Conservation (phyloP, 2,888 invertebrate species). For the Dasysyrphus tricinctus region DNA sequence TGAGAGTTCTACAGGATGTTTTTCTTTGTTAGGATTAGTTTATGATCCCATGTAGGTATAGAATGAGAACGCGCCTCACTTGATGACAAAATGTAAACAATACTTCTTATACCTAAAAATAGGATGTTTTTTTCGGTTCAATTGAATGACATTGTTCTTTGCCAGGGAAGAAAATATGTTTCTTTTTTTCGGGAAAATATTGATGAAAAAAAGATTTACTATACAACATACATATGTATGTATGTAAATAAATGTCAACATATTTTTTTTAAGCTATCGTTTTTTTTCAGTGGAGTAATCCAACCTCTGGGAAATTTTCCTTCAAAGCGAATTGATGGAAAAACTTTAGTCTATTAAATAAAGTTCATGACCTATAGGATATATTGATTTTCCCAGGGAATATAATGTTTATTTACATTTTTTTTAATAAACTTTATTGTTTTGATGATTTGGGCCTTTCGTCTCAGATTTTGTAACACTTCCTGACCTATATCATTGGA, state of each 20-base stretch:
- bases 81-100: slow-evolving; percentile 69
- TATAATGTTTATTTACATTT: too few species aligned
- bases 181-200: background rate
- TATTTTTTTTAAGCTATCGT: background rate
- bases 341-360: too few species aligned
- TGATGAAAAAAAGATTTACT: background rate
- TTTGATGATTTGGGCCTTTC: too few species aligned
- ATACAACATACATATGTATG: too few species aligned
- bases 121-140: background rate
- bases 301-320: background rate
- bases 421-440: too few species aligned
- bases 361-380: too few species aligned
- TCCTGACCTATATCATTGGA: too few species aligned
- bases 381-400: too few species aligned
- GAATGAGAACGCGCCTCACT: slow-evolving; percentile 56
- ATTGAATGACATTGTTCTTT: background rate
- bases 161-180: background rate
- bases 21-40: slow-evolving; percentile 64
- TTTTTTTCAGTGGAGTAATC: background rate
- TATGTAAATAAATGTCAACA: too few species aligned
- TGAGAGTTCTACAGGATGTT: slow-evolving; percentile 57
- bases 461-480: too few species aligned
- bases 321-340: too few species aligned
- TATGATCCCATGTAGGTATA: slow-evolving; percentile 43
- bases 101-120: background rate